Conservation (phyloP, 2,797 vertebrate genomes). For the Tachyglossus aculeatus region DNA sequence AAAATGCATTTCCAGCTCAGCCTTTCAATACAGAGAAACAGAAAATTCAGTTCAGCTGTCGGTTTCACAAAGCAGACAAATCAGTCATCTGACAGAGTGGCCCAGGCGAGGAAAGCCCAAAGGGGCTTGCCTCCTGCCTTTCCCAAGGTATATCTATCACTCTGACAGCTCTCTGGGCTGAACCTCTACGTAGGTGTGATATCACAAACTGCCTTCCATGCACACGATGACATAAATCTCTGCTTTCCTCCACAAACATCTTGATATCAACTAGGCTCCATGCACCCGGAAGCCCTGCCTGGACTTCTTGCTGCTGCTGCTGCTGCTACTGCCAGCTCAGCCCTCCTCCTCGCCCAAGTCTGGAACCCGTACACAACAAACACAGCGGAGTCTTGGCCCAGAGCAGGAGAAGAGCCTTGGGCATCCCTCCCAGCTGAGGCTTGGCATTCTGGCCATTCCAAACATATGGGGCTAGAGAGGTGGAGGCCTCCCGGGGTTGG, state of each 20-base stretch:
- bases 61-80: constrained; percentile 54
- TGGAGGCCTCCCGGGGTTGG: neutral
- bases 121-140: constrained; percentile 11
- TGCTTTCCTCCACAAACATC: neutral
- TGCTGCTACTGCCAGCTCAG: neutral
- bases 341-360: neutral
- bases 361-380: neutral
- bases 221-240: rapidly evolving
- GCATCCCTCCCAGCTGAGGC: constrained; percentile 3
- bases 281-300: rapidly evolving
- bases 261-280: neutral
- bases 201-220: neutral
- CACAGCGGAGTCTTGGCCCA: constrained; percentile 15
- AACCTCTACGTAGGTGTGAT: neutral
- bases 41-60: neutral
- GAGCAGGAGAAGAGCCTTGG: neutral
- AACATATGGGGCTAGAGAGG: neutral
- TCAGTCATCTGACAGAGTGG: constrained; percentile 41
- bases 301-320: neutral
- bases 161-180: constrained; percentile 11
- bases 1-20: too few species aligned
- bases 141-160: constrained; percentile 2
- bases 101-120: neutral
- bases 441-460: neutral
- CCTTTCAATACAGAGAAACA: rapidly evolving